Evolutionary conservation across 2,113 vertebrate species (phyloP), one percentile per base, ranked within the genome.

Genomic region (Ictalurus furcatus): DNA sequence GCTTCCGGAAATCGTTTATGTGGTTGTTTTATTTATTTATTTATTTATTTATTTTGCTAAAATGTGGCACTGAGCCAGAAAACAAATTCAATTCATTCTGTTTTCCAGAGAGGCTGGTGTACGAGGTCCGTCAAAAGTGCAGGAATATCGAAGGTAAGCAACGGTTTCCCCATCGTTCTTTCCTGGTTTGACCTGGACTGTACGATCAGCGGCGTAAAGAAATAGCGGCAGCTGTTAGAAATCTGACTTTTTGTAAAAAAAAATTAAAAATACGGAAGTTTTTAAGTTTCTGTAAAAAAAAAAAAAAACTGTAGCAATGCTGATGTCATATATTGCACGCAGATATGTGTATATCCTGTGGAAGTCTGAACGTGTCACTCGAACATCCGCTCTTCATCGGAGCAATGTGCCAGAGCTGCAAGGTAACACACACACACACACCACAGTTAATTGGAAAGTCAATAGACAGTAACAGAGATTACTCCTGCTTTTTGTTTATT

Each of bases 361-460:
- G 98, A 92, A 99, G 98, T 94, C 96, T 98, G 94, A 99, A 97
- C 0, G 97, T 98, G 44, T 96, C 97, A 80, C 94, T 99, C 93
- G 98, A 99, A 90, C 98, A 99, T 94, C 98, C 98, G 63, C 97
- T 99, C 11, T 99, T 99, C 76, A 93, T 95, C 0, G 98, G 98
- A 92, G 98, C 98, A n/a, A 99, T 99, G 98, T 99, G 98, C 94
- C 98, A 98, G 96, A 97, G 97, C 93, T 99, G 98, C 96, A 99
- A 99, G 96, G 98, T 99, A 96, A 40, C 54, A 74, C 61, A 85
- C n/a, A 59, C 8, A 21, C 86, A 52, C 58, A 48, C 56, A 8
- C 34, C 44, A 23, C 28, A 73, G 58, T 59, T 63, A 61, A 37
- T 34, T 17, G 17, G 6, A 30, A 34, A 11, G 13, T 23, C 73